Evolutionary conservation across 2,888 invertebrate genomes (phyloP).

Genomic region (Thereva unica): DNA sequence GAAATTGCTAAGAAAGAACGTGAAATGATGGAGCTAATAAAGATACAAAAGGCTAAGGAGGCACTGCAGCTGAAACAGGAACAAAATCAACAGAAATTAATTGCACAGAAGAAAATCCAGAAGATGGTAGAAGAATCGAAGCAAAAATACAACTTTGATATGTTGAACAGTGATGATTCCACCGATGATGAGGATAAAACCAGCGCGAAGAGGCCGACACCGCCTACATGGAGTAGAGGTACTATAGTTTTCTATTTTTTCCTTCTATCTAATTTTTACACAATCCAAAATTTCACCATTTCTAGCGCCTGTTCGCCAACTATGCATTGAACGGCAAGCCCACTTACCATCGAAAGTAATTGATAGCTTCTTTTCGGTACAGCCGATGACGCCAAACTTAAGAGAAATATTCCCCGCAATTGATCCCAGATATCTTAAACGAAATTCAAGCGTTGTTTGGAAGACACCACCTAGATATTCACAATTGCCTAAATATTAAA

Average conservation of each 20-base stretch:
- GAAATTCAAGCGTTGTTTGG: constrained; percentile 78
- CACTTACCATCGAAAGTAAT: constrained; percentile 57
- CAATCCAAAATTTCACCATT: not conserved
- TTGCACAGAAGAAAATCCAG: constrained; percentile 17
- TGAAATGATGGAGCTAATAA: constrained; percentile 50
- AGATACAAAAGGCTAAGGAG: constrained; percentile 46
- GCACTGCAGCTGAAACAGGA: constrained; percentile 37
- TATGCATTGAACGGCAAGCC: constrained; percentile 59
- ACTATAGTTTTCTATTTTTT: constrained; percentile 44
- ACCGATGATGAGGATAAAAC: constrained; percentile 57
- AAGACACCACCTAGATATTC: constrained; percentile 70
- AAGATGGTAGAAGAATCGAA: constrained; percentile 6
- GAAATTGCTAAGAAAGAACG: constrained; percentile 50
- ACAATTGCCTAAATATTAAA: constrained; percentile 59
- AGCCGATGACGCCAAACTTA: constrained; percentile 68
- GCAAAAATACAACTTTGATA: constrained; percentile 53
- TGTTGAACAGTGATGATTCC: constrained; percentile 58
- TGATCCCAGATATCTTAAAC: constrained; percentile 66
- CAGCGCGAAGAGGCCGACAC: constrained; percentile 50
- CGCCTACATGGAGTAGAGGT: constrained; percentile 60
- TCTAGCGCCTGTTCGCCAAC: constrained; percentile 58
- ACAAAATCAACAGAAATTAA: constrained; percentile 42
- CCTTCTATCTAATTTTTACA: not conserved
- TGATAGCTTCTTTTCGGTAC: constrained; percentile 66
- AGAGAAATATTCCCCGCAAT: constrained; percentile 70